Conservation (phyloP, 2,113 vertebrate genomes). For the Crotalus horridus region DNA sequence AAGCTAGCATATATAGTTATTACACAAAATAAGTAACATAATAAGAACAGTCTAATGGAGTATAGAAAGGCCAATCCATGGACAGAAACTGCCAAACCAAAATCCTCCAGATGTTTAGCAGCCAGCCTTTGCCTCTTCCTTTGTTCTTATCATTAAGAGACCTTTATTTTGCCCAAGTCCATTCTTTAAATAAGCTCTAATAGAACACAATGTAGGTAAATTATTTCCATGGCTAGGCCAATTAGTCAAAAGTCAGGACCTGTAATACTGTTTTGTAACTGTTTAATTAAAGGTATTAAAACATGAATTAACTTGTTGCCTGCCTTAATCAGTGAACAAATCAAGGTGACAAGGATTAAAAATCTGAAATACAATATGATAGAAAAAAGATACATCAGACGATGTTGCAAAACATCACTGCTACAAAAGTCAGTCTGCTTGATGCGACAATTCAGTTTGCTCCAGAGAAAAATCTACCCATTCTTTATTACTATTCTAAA, state of each 20-base stretch:
- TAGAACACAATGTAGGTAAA: neutral
- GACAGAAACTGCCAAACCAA: neutral
- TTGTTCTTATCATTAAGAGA: neutral
- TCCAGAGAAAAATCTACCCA: neutral
- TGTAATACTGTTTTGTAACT: neutral
- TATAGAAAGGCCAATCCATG: neutral
- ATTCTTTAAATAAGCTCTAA: neutral
- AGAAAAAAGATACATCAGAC: neutral
- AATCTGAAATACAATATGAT: neutral
- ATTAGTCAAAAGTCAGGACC: neutral
- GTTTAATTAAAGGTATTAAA: neutral
- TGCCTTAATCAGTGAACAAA: neutral
- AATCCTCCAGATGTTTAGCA: neutral
- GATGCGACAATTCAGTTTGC: neutral
- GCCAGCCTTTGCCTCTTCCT: neutral
- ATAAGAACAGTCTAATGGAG: neutral
- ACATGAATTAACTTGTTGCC: neutral
- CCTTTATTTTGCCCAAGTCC: neutral
- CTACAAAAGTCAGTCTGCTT: neutral
- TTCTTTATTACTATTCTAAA: neutral
- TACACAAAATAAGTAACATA: neutral
- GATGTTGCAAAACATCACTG: neutral
- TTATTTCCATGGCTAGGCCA: neutral
- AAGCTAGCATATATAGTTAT: neutral
- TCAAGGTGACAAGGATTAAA: neutral